These are phyloP conservation scores for Tholera decimalis DNA, from an alignment of 2,888 invertebrate genomes.

Conservation along the genomic window DNA sequence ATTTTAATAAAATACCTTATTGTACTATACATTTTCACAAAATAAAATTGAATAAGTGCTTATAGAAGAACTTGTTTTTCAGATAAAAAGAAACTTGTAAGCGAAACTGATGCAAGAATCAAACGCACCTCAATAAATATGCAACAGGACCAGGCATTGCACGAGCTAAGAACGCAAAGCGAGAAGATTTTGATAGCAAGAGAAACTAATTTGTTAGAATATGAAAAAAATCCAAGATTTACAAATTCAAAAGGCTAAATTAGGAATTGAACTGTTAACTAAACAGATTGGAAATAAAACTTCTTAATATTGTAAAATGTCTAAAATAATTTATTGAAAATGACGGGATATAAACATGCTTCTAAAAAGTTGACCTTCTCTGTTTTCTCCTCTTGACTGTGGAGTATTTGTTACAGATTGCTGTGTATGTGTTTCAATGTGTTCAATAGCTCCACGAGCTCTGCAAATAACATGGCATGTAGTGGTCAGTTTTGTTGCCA, in stretches of 20 bases:
- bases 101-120: conserved; percentile 6
- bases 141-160: conserved; percentile 4
- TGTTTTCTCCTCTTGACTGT: background rate
- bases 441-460: background rate
- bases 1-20: background rate
- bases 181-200: background rate
- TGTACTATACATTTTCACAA: background rate
- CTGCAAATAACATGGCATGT: conserved; percentile 11
- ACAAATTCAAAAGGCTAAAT: background rate
- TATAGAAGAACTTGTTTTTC: background rate
- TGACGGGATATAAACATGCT: background rate
- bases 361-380: conserved; percentile 3
- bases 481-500: conserved; percentile 13
- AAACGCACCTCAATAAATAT: background rate
- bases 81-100: background rate
- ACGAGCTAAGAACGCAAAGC: background rate
- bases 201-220: background rate
- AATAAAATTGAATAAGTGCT: background rate
- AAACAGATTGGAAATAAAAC: background rate
- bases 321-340: conserved; percentile 5
- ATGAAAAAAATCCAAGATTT: conserved; percentile 2
- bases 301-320: background rate
- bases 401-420: conserved; percentile 3
- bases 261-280: background rate
- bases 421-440: background rate